phyloP scores from a whole-genome alignment of 2,797 vertebrate genomes.

The Peromyscus eremicus region DNA sequence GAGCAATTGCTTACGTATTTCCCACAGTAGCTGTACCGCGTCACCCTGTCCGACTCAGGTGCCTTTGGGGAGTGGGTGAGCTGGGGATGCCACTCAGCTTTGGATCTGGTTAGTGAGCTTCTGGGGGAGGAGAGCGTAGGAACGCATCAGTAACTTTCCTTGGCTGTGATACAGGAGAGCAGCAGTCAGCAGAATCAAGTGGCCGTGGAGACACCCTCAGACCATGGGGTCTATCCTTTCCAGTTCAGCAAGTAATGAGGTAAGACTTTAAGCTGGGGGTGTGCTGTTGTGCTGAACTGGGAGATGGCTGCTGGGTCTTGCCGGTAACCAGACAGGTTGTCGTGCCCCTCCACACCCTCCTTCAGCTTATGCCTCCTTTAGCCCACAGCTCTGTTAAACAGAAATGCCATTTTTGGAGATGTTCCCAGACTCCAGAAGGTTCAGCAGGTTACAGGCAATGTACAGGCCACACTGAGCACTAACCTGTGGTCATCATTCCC shows the following conservation, averaged over 20 bases:
- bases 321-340: neutral
- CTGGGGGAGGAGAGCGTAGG: neutral
- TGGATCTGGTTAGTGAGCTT: neutral
- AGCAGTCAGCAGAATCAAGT: conserved; percentile 92
- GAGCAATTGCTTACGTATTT: neutral
- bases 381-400: neutral
- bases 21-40: neutral
- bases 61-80: neutral
- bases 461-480: neutral
- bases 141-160: neutral
- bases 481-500: neutral
- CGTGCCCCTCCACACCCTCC: neutral
- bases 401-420: neutral
- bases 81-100: neutral
- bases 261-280: conserved; percentile 41
- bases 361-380: neutral
- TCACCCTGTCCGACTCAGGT: neutral
- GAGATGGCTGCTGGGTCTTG: neutral
- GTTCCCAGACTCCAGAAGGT: neutral
- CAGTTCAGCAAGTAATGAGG: conserved; percentile 94
- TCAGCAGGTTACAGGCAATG: neutral
- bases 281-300: neutral
- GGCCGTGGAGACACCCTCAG: conserved; percentile 93
- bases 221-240: conserved; percentile 95
- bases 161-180: conserved; percentile 89